These are phyloP conservation scores for Pammene aurita DNA, from an alignment of 2,888 invertebrate genomes.

Conservation along the genomic window DNA sequence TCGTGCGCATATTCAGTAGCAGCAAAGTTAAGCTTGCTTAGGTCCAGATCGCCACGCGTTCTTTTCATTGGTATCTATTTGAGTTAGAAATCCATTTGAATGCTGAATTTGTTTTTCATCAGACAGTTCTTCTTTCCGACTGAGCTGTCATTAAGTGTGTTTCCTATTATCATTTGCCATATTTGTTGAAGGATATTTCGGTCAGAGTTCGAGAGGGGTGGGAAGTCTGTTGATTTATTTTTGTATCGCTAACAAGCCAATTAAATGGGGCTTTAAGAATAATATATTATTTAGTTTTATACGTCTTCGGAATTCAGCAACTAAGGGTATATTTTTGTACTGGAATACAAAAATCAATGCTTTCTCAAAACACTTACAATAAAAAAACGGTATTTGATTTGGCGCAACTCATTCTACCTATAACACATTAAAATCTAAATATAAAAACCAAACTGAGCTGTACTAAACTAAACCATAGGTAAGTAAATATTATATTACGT, in stretches of 20 bases:
- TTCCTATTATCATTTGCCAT: constrained; percentile 63
- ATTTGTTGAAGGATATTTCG: constrained; percentile 70
- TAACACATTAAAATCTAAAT: no score
- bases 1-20: constrained; percentile 6
- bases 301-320: not conserved
- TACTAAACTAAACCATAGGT: no score
- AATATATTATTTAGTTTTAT: not conserved
- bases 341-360: not conserved
- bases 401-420: no score
- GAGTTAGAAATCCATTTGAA: constrained; percentile 74
- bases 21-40: constrained; percentile 44
- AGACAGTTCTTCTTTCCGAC: constrained; percentile 70
- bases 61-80: constrained; percentile 80
- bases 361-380: no score
- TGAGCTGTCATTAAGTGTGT: constrained; percentile 74
- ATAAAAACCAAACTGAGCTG: no score
- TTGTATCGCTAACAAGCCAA: constrained; percentile 44
- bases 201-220: constrained; percentile 60
- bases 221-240: constrained; percentile 61
- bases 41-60: constrained; percentile 70
- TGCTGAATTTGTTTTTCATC: constrained; percentile 80
- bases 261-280: constrained; percentile 20
- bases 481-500: no score
- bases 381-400: no score
- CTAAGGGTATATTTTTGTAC: not conserved